Conservation (phyloP, 37 sponge, comb jelly and placozoan species). For the Petrosia ficiformis region DNA sequence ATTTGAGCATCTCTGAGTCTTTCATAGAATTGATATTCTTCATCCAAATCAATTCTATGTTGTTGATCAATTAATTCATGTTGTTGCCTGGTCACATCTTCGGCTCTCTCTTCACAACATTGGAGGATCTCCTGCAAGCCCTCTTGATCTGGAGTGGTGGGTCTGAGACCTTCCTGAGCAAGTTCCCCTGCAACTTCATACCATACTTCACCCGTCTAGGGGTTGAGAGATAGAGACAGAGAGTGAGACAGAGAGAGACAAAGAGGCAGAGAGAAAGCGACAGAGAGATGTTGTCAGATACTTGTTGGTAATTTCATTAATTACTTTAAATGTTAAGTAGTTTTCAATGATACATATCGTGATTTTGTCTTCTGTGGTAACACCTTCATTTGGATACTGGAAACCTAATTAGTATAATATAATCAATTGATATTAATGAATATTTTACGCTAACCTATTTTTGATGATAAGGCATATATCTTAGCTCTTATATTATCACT, state of each 20-base stretch:
- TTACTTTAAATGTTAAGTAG: constrained; percentile 92
- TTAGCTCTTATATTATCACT: constrained; percentile 96
- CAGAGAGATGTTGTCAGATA: background rate
- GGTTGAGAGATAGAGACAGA: too few relatives aligned
- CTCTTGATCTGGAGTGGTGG: constrained; percentile 91
- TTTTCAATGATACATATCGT: constrained; percentile 81
- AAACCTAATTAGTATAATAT: too few relatives aligned
- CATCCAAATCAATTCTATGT: constrained; percentile 40
- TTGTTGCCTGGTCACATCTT: constrained; percentile 75
- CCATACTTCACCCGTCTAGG: constrained; percentile 93
- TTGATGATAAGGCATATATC: constrained; percentile 86
- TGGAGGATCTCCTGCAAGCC: constrained; percentile 80
- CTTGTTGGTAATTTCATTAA: background rate
- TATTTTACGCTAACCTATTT: too few relatives aligned
- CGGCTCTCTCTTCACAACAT: constrained; percentile 77
- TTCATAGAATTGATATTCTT: constrained; percentile 72
- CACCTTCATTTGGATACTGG: constrained; percentile 46
- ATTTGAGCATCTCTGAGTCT: constrained; percentile 14
- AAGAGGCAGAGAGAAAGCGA: too few relatives aligned
- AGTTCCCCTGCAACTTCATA: constrained; percentile 87
- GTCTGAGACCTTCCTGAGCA: constrained; percentile 78
- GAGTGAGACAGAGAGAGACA: background rate
- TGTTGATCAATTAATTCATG: constrained; percentile 67
- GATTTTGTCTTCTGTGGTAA: constrained; percentile 82
- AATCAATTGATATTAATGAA: too few relatives aligned